Evolutionary conservation across 2,113 vertebrate species (phyloP), one percentile per base, ranked within the genome.

Genomic region (Shinisaurus crocodilurus): DNA sequence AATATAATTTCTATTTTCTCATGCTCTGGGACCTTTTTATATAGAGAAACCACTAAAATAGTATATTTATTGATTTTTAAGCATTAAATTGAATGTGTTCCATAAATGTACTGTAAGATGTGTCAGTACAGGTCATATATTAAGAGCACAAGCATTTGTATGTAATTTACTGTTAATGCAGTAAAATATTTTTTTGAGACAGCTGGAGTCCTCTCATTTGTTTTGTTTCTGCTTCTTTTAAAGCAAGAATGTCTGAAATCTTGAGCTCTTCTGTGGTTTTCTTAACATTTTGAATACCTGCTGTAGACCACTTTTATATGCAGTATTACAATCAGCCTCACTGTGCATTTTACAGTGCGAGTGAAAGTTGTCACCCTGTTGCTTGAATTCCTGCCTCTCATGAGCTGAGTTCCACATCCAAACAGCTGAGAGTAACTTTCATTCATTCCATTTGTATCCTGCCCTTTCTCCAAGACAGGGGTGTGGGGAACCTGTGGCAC

Each of bases 131-230:
- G 43, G 45, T 57, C 45, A n/a, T 86, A 37, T 86, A 45, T 81
- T 72, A 57, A 82, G 16, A 83, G 5, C 37, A 57, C 79, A 82
- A 7, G 16, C 13, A 72, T 82, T 89, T 72, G 65, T 80, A 90
- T 85, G 72, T 84, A 89, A 89, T 85, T n/a, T 48, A 48, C 16
- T 82, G 50, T 82, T 82, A 57, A 54, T 69, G n/a, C 34, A 88
- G 65, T 82, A 90, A 86, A 90, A 57, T 79, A 86, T 86, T 86
- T 81, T n/a, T 90, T 86, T 79, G 83, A 86, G 37, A 86, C n/a
- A 77, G 45, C 34, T 57, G 16, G 27, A 27, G 75, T 80, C 50
- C 40, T 89, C 20, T 48, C 57, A 84, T 75, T 63, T 65, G n/a
- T 82, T 70, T 69, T 67, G 75, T 54, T 5, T 84, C 18, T 70